Evolutionary conservation across 2,113 vertebrate genomes (phyloP), one percentile per base, ranked within the genome.

Genomic region (Otis tarda): DNA sequence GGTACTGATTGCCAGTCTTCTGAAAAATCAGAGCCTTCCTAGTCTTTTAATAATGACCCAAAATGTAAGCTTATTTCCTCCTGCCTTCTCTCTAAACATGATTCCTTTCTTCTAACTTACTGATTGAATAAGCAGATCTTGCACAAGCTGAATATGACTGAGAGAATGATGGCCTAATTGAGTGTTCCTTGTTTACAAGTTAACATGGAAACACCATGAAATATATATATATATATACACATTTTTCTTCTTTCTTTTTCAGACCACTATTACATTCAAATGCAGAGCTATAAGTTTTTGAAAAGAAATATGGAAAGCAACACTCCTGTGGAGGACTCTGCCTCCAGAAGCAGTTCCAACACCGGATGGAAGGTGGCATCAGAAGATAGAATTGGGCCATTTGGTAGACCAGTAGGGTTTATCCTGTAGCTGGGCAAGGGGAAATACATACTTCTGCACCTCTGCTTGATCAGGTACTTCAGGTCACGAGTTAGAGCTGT

Each of bases 311-410:
- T 0, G 0, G 47, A 61, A 73, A 65, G 8, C 30, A 70, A 86
- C 67, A 10, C 12, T 67, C 14, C 3, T 0, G 0, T 1, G 4
- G n/a, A 74, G 19, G 24, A 6, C 52, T 47, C 12, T 61, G 15
- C 18, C 31, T 83, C 49, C 4, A 21, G 60, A 64, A 93, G 31
- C 33, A 49, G 14, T 52, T 80, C 28, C 52, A 77, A 27, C 9
- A 22, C 9, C 27, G 20, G 33, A 43, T 0, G 3, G 12, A 59
- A 80, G 73, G 50, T 52, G 37, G 21, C 1, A 4, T 25, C 75
- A 5, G 14, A 59, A 39, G 56, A 70, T 14, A 53, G 73, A 85
- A 87, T 6, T 60, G 33, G 24, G 33, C 6, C 14, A 7, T 75
- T 43, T 53, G 33, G 30, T 56, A 65, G 61, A 43, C 12, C 2